Evolutionary conservation across 2,888 invertebrate species (phyloP).

Genomic region (Odontocolon sp.): DNA sequence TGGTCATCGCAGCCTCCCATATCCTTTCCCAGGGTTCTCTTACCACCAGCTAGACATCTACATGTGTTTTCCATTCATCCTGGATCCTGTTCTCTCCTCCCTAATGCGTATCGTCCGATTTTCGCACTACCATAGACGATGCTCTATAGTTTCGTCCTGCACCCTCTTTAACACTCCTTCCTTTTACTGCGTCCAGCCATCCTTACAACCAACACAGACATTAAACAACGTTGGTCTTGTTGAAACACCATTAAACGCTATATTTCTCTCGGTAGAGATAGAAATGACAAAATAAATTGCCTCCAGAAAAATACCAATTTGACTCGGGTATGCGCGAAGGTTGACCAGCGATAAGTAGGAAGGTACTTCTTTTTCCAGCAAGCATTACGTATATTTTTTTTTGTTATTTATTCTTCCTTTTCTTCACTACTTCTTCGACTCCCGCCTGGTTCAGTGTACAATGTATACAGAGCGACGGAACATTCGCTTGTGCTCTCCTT

Average conservation of each 20-base stretch:
- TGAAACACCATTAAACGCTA: constrained; percentile 45
- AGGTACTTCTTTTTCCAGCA: constrained; percentile 25
- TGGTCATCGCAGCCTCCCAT: constrained; percentile 53
- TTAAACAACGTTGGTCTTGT: constrained; percentile 35
- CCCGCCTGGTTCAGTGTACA: constrained; percentile 45
- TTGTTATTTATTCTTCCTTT: constrained; percentile 32
- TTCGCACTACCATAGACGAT: constrained; percentile 40
- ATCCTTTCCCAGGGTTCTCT: constrained; percentile 60
- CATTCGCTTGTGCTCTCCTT: constrained; percentile 54
- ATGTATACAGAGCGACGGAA: constrained; percentile 50
- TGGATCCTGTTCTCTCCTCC: constrained; percentile 58
- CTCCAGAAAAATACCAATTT: constrained; percentile 35
- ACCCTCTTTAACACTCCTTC: constrained; percentile 36
- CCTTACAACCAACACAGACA: constrained; percentile 13
- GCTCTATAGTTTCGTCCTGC: neutral
- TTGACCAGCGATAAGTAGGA: constrained; percentile 41
- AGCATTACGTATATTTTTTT: constrained; percentile 20
- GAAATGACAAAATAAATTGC: constrained; percentile 24
- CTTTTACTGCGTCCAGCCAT: constrained; percentile 22
- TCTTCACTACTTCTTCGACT: constrained; percentile 27
- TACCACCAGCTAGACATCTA: constrained; percentile 68
- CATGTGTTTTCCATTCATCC: constrained; percentile 78
- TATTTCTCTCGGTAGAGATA: neutral
- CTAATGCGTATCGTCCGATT: constrained; percentile 55
- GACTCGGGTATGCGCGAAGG: neutral